Evolutionary conservation across 35 echinoderm and acorn worm species (phyloP).

Genomic region (Apostichopus japonicus): DNA sequence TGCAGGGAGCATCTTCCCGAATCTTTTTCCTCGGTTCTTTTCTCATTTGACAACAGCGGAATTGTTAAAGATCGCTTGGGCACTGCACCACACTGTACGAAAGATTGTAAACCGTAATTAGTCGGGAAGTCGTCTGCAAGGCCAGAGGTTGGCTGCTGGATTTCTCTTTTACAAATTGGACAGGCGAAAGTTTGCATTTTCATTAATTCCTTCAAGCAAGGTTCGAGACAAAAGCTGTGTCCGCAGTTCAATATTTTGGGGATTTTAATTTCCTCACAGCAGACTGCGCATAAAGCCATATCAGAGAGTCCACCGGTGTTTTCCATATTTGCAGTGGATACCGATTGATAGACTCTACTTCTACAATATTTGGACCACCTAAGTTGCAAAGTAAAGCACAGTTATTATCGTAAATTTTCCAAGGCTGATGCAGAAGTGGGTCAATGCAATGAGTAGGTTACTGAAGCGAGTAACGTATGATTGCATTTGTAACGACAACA

Average conservation of each 20-base stretch:
- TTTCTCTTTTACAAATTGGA: neutral
- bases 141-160: neutral
- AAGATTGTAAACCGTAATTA: conserved; percentile 11
- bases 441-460: no score
- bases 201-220: neutral
- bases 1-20: neutral
- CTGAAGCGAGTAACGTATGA: no score
- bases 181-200: neutral
- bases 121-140: neutral
- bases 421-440: no score
- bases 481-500: no score
- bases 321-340: no score
- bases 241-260: conserved; percentile 29
- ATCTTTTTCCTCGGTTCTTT: no score
- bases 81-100: neutral
- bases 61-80: neutral
- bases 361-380: no score
- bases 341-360: no score
- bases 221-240: conserved; percentile 25
- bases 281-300: neutral
- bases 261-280: neutral
- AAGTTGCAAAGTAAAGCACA: no score
- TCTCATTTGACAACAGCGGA: neutral
- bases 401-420: no score
- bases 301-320: neutral